A percentile compares a stretch with the other conserved stretches of the same genome.
Evolutionary conservation across 2,113 vertebrate genomes (phyloP).

Genomic region (Stigmatopora argus): DNA sequence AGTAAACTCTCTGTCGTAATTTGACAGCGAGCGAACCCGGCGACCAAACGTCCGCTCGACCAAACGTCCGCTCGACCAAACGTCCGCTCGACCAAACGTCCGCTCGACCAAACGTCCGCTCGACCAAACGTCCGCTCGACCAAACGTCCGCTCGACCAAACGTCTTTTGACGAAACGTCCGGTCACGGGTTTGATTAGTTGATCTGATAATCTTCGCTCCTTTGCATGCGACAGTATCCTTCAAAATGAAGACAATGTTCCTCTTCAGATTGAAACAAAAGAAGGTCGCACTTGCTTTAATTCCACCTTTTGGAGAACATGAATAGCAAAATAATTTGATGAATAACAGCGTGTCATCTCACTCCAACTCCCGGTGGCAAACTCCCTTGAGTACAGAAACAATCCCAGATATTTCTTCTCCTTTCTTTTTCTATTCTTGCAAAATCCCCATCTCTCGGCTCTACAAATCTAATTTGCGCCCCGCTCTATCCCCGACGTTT

Average conservation of each 20-base stretch:
- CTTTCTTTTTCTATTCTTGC: neutral
- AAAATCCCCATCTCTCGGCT: neutral
- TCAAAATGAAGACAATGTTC: constrained; percentile 1
- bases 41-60: too few relatives aligned
- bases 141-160: too few relatives aligned
- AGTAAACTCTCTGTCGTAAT: too few relatives aligned
- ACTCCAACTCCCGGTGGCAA: neutral
- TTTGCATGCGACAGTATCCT: neutral
- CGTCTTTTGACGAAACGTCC: too few relatives aligned
- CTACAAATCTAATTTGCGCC: constrained; percentile 4
- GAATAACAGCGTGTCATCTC: neutral
- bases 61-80: too few relatives aligned
- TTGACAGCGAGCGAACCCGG: too few relatives aligned
- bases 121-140: too few relatives aligned
- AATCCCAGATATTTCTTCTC: neutral
- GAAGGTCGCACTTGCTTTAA: neutral
- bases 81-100: too few relatives aligned
- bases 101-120: too few relatives aligned
- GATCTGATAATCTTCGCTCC: neutral
- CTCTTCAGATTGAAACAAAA: neutral
- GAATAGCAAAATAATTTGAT: neutral
- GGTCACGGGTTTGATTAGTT: too few relatives aligned
- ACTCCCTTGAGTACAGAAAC: neutral
- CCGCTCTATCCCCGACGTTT: neutral
- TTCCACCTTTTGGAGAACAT: neutral